Conservation (phyloP, 2,113 vertebrate species). For the Cheirogaleus medius region DNA sequence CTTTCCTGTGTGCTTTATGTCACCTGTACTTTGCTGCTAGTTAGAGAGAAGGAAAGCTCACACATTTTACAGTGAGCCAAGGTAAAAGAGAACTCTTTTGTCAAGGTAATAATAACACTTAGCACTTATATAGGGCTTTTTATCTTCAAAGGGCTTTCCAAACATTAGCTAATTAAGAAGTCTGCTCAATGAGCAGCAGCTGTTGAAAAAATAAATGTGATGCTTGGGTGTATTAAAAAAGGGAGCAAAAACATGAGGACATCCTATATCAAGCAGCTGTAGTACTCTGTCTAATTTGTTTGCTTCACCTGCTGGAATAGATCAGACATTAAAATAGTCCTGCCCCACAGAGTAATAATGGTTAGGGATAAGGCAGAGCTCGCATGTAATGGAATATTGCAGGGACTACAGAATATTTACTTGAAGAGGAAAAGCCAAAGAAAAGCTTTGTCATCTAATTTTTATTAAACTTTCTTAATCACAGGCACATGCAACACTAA, state of each 20-base stretch:
- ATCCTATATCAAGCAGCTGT: constrained; percentile 49
- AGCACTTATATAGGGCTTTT: constrained; percentile 69
- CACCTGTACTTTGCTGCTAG: not conserved
- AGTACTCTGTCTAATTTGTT: constrained; percentile 57
- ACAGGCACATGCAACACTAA: not conserved
- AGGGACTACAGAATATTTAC: not conserved
- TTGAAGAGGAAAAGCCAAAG: not conserved
- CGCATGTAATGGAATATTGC: not conserved
- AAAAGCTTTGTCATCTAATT: not conserved
- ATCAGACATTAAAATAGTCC: constrained; percentile 22
- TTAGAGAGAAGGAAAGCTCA: constrained; percentile 32
- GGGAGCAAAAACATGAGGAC: constrained; percentile 51
- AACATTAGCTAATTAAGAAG: constrained; percentile 79
- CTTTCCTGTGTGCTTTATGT: constrained; percentile 51
- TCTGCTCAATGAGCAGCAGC: constrained; percentile 69
- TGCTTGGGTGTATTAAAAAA: constrained; percentile 73
- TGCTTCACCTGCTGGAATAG: constrained; percentile 68
- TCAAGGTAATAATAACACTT: constrained; percentile 76
- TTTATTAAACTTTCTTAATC: not conserved
- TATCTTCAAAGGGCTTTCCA: constrained; percentile 76
- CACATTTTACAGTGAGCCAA: constrained; percentile 36
- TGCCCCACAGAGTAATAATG: not conserved
- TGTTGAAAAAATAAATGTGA: constrained; percentile 76
- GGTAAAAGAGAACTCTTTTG: constrained; percentile 63
- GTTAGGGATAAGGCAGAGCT: not conserved